Evolutionary conservation across 1,140 invertebrate species (phyloP).

Genomic region (Nephila pilipes): DNA sequence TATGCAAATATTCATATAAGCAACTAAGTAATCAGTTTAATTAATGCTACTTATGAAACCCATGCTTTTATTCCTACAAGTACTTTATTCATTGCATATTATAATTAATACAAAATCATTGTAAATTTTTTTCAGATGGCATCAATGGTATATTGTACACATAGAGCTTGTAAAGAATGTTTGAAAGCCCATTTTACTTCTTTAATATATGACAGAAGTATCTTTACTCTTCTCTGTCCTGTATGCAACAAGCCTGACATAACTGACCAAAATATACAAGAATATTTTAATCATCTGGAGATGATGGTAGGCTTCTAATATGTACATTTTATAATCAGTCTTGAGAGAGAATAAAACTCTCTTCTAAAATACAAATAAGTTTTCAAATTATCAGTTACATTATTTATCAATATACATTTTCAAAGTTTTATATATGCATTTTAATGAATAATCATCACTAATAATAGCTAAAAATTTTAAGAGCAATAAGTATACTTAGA

Average conservation of each 20-base stretch:
- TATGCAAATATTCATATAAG: too few species aligned
- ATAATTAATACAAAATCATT: too few species aligned
- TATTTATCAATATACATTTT: background rate
- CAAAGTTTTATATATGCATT: background rate
- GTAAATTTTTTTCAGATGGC: conserved; percentile 86
- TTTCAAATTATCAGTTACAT: background rate
- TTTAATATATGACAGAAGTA: conserved; percentile 93
- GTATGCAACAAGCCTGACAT: conserved; percentile 92
- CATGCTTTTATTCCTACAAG: too few species aligned
- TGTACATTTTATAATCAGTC: too few species aligned
- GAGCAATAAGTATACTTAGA: too few species aligned
- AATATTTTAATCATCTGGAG: conserved; percentile 95
- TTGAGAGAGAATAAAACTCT: too few species aligned
- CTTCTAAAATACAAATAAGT: too few species aligned
- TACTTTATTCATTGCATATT: too few species aligned
- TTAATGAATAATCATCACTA: background rate
- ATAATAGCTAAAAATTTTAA: background rate
- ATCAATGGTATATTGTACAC: conserved; percentile 93
- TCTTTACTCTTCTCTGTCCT: conserved; percentile 94
- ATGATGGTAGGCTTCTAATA: conserved; percentile 84
- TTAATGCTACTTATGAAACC: too few species aligned
- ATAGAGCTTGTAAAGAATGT: conserved; percentile 93
- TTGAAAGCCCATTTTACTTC: conserved; percentile 94
- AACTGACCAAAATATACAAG: conserved; percentile 85
- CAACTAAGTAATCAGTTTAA: too few species aligned